phyloP scores from a whole-genome alignment of 2,113 vertebrate genomes.

The Bubo blakistoni region DNA sequence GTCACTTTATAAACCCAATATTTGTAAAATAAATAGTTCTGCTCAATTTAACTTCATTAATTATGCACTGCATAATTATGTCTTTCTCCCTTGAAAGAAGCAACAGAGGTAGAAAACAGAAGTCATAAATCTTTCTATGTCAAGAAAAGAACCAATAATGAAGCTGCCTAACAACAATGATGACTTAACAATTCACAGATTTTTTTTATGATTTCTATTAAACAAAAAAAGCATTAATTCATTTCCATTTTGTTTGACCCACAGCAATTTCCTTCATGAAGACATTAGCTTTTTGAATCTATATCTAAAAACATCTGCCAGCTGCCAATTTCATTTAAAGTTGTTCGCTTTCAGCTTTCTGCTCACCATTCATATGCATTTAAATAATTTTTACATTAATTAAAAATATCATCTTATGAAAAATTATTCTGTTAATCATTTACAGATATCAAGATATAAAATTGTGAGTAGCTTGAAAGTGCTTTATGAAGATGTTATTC shows the following conservation, averaged over 20 bases:
- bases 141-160: background rate
- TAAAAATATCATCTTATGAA: background rate
- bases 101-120: background rate
- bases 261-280: background rate
- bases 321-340: background rate
- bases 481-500: background rate
- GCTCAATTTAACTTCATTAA: slow-evolving; percentile 46
- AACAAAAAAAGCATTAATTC: accelerated
- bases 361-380: background rate
- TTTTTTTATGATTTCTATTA: background rate
- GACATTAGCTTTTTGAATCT: background rate
- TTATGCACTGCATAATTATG: background rate
- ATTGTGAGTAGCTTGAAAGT: background rate
- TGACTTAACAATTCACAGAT: background rate
- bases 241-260: background rate
- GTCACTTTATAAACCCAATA: slow-evolving; percentile 20
- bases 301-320: background rate
- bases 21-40: slow-evolving; percentile 56
- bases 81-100: background rate
- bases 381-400: background rate
- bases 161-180: background rate
- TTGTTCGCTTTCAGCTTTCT: background rate
- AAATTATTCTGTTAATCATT: background rate
- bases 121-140: background rate
- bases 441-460: background rate